These are phyloP conservation scores for Semaprochilodus insignis DNA, from an alignment of 2,797 vertebrate genomes.

Conservation along the genomic window DNA sequence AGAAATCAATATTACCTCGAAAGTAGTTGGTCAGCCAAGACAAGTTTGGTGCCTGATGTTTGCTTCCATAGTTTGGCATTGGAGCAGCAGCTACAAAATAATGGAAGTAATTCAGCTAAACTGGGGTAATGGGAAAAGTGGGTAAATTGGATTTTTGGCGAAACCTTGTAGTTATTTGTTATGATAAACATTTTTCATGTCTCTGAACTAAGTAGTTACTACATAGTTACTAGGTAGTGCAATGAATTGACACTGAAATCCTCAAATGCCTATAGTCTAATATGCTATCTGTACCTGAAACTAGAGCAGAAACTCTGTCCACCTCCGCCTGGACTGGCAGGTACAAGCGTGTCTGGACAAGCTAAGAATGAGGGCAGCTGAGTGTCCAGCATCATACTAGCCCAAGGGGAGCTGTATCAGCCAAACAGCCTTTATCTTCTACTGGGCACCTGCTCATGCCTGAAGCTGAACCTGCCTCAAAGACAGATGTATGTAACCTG, in stretches of 20 bases:
- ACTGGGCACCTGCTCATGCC: slow-evolving; percentile 48
- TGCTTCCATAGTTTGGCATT: too few species aligned
- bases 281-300: background rate
- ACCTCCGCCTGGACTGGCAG: background rate
- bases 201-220: background rate
- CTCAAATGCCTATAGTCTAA: background rate
- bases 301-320: background rate
- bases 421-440: slow-evolving; percentile 47
- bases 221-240: too few species aligned
- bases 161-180: background rate
- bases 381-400: background rate
- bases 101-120: background rate
- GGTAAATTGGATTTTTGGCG: too few species aligned
- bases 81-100: too few species aligned
- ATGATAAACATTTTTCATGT: background rate
- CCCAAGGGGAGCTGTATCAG: slow-evolving; percentile 3
- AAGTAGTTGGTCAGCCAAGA: too few species aligned
- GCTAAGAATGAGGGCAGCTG: background rate
- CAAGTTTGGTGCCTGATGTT: too few species aligned
- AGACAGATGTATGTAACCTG: slow-evolving; percentile 19
- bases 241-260: background rate
- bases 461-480: slow-evolving; percentile 35
- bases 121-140: background rate
- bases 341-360: background rate
- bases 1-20: too few species aligned